phyloP scores from a whole-genome alignment of 2,797 vertebrate species.

The Lemur catta region DNA sequence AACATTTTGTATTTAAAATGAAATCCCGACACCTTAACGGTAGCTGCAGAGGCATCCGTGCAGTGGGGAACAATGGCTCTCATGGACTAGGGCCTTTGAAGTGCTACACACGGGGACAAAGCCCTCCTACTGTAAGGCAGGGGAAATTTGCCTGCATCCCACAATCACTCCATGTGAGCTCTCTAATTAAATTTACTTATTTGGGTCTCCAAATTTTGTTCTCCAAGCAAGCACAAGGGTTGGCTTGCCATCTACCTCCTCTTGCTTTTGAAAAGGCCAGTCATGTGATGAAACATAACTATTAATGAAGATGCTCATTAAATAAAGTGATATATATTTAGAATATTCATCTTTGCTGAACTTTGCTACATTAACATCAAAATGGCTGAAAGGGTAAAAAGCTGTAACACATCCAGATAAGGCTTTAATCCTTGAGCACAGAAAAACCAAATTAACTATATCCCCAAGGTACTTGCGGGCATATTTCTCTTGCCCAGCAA shows the following conservation, averaged over 20 bases:
- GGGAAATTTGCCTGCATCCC: background rate
- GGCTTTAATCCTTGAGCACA: slow-evolving; percentile 18
- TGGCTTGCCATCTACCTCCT: background rate
- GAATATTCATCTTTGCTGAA: slow-evolving; percentile 47
- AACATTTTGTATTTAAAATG: slow-evolving; percentile 23
- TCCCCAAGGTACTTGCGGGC: background rate
- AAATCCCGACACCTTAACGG: background rate
- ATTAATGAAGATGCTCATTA: slow-evolving; percentile 51
- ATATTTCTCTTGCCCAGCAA: background rate
- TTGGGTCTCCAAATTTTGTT: slow-evolving; percentile 11
- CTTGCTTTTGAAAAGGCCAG: slow-evolving; percentile 29
- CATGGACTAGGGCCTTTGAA: background rate
- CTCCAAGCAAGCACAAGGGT: background rate
- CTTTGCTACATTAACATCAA: slow-evolving; percentile 30
- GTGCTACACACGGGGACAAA: background rate
- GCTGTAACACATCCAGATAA: background rate
- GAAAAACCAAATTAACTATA: slow-evolving; percentile 1
- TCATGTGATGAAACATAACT: background rate
- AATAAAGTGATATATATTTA: slow-evolving; percentile 48
- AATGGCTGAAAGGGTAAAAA: slow-evolving; percentile 28
- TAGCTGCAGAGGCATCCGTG: background rate
- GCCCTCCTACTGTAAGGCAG: background rate
- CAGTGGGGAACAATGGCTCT: background rate
- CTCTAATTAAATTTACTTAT: slow-evolving; percentile 43
- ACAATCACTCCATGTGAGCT: background rate